phyloP scores from a whole-genome alignment of 2,797 vertebrate species.

The Vireo griseus region DNA sequence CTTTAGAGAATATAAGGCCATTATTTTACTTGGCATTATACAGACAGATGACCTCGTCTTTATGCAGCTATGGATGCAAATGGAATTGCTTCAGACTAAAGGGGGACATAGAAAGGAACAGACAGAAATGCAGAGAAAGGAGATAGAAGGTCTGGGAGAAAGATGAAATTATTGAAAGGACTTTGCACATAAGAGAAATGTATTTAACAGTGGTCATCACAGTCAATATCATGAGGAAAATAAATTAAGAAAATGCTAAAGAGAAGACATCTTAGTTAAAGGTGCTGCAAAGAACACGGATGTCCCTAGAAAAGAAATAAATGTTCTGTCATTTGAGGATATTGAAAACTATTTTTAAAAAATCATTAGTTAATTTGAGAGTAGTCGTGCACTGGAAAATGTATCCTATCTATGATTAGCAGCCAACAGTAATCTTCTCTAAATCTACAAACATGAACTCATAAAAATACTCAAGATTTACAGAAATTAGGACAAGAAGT shows the following conservation, averaged over 20 bases:
- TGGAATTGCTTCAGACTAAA: not conserved
- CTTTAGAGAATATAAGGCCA: not conserved
- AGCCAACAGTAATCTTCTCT: not conserved
- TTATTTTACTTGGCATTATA: not conserved
- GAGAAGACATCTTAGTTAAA: not conserved
- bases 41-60: not conserved
- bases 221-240: not conserved
- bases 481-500: constrained; percentile 1
- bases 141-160: not conserved
- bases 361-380: constrained; percentile 10
- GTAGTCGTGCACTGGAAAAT: not conserved
- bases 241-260: not conserved
- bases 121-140: not conserved
- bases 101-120: not conserved
- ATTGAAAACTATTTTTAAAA: constrained; percentile 16
- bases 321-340: not conserved
- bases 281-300: not conserved
- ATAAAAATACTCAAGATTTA: not conserved
- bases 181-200: not conserved
- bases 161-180: not conserved
- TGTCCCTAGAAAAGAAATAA: not conserved
- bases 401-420: not conserved
- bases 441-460: not conserved
- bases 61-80: not conserved
- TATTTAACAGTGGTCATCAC: not conserved